phyloP scores from a whole-genome alignment of 2,113 vertebrate genomes.

The Trogon surrucura region DNA sequence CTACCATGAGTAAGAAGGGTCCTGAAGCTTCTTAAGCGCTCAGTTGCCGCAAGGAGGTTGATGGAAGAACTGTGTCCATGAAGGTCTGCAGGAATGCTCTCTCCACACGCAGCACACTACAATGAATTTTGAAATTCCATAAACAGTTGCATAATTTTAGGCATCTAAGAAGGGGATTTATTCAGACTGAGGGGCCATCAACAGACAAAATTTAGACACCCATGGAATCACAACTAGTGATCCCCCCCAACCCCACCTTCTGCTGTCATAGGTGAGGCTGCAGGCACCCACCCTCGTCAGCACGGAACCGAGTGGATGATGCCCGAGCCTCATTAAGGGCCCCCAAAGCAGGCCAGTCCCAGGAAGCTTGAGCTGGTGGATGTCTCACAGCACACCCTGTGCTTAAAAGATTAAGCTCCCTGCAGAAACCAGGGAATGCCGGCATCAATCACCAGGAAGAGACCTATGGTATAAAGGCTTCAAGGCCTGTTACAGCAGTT shows the following conservation, averaged over 20 bases:
- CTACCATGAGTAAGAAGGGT: neutral
- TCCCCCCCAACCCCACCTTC: rapidly evolving
- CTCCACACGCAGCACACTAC: rapidly evolving
- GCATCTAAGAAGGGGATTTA: neutral
- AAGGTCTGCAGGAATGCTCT: rapidly evolving
- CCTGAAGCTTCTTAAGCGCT: neutral
- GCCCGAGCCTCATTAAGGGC: neutral
- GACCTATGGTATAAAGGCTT: neutral
- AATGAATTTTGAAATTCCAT: neutral
- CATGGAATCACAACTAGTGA: rapidly evolving
- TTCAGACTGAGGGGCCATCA: rapidly evolving
- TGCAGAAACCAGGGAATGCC: neutral
- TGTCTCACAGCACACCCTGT: neutral
- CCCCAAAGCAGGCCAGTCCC: neutral
- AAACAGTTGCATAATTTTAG: neutral
- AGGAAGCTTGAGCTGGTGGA: neutral
- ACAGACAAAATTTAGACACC: neutral
- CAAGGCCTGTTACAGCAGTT: too few relatives aligned
- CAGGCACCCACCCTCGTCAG: neutral
- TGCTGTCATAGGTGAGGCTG: neutral
- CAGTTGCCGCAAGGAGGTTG: neutral
- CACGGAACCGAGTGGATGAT: neutral
- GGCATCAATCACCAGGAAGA: rapidly evolving
- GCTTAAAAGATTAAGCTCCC: neutral
- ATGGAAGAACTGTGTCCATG: neutral